A percentile compares a stretch with the other conserved stretches of the same genome.
phyloP scores from a whole-genome alignment of 2,113 vertebrate species.

The Takifugu bimaculatus region DNA sequence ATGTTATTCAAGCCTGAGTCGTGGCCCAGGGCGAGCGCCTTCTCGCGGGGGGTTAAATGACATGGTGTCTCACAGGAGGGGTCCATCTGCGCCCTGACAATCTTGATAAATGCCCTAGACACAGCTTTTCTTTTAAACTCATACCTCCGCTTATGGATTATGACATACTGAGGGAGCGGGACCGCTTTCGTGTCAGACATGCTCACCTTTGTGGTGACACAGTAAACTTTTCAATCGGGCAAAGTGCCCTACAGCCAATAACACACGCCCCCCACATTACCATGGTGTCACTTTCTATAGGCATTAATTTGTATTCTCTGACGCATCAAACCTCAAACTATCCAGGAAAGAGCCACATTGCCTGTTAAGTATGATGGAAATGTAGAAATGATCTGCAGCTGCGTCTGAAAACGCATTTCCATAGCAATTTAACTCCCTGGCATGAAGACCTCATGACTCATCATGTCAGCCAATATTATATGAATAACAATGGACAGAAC shows the following conservation, averaged over 20 bases:
- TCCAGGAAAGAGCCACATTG: background rate
- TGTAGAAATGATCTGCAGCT: background rate
- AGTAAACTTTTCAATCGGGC: slow-evolving; percentile 65
- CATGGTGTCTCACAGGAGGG: slow-evolving; percentile 34
- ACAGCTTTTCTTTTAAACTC: slow-evolving; percentile 35
- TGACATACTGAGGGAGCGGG: slow-evolving; percentile 63
- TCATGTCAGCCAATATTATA: no score
- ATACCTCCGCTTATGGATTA: slow-evolving; percentile 41
- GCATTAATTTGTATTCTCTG: slow-evolving; percentile 30
- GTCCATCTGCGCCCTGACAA: slow-evolving; percentile 59
- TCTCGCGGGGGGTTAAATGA: slow-evolving; percentile 51
- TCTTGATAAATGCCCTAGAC: slow-evolving; percentile 55
- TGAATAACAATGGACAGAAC: no score
- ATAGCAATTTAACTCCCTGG: no score
- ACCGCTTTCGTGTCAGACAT: slow-evolving; percentile 47
- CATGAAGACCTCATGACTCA: no score
- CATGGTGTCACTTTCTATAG: slow-evolving; percentile 30
- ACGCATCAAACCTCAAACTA: slow-evolving; percentile 9
- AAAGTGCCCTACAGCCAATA: slow-evolving; percentile 53
- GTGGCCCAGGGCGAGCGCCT: background rate
- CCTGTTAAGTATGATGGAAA: slow-evolving; percentile 1
- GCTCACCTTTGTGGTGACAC: slow-evolving; percentile 49
- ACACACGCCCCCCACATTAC: slow-evolving; percentile 5
- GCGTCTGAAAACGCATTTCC: no score
- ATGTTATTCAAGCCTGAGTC: background rate